Base-by-base conservation (phyloP, 2,888 invertebrate genomes). In the Thymelicus sylvestris region DNA sequence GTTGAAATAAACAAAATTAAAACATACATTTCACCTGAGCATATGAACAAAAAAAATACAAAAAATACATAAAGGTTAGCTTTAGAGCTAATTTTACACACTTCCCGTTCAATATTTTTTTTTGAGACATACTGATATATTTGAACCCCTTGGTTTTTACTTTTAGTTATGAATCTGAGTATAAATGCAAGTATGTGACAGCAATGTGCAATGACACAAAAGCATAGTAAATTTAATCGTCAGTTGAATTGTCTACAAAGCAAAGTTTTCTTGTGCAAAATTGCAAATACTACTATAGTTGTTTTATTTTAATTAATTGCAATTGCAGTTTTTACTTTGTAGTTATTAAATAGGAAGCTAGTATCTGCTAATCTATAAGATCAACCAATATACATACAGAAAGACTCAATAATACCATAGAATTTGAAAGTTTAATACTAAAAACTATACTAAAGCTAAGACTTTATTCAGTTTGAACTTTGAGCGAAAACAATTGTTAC, bases 171-270 rank as follows among this genome's bases (percentile, higher is more conserved):
- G 55, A 55, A 55, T 55, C 55, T 31, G 55, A 55, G 55, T 55
- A 55, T 55, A 19, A 55, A 55, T 8, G 24, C 10, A 24, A 55
- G 24, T 55, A 39, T 39, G 41, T 39, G 60, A 39, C 60, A 60
- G 7, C 60, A 38, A n/a, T 7, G 60, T 39, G 60, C 60, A 60
- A 39, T 60, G 60, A 60, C 60, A 60, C 15, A 4, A 60, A 60
- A 39, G 60, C 60, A 60, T 38, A 13, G 59, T 38, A 59, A 39
- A 60, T 41, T 60, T 6, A 39, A 55, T 39, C 5, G n/a, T 38
- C 60, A 15, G 0, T 38, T 5, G 39, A 19, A 60, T 8, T 15
- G 13, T 60, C 60, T 39, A 60, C 60, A 60, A 59, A 60, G 60
- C 38, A 8, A 44, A 15, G 60, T 55, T 8, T 55, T 24, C 12